Evolutionary conservation across 2,888 invertebrate species (phyloP), one percentile per base, ranked within the genome.

Genomic region (Mactromeris polynyma): DNA sequence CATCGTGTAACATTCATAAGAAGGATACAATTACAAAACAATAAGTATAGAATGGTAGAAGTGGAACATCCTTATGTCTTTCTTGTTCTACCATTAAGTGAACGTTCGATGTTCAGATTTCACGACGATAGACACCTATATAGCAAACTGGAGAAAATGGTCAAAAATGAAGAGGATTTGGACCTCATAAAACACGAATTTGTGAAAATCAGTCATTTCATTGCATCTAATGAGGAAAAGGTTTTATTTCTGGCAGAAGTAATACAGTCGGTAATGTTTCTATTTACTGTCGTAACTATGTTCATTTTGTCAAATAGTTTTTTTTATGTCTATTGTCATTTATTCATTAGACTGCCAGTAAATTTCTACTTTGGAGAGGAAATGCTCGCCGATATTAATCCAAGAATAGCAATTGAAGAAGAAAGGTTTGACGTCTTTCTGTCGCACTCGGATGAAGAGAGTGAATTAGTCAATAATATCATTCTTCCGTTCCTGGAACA

Each of bases 401-500:
- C 73, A 38, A 38, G 73, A 51, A 36, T 81, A 19, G 38, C 81
- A 14, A 73, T 86, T 19, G 86, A 81, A 69, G 51, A 26, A 9
- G n/a, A 81, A 14, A 51, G 31, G 19, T 73, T 21, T 33, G 81
- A 86, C 40, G 64, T 86, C 6, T 86, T 86, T 31, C 17, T 86
- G 4, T 81, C 86, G n/a, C 69, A 73, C 38, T 69, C 86, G 17
- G 81, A 81, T 9, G 81, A 86, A 46, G 73, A 86, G 36, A 21
- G 31, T 11, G 36, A 7, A 21, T 73, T 86, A 81, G 86, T 86
- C 2, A 36, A 69, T 51, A 51, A 81, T 9, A 36, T 11, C 33
- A 33, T 86, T 69, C 51, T 86, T 73, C 81, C 86, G 21, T 81
- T 81, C n/a, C 51, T 86, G 1, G 86, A 86, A 81, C 21, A 77